Conservation (phyloP, 2,888 invertebrate genomes). For the Lasioglossum vierecki region DNA sequence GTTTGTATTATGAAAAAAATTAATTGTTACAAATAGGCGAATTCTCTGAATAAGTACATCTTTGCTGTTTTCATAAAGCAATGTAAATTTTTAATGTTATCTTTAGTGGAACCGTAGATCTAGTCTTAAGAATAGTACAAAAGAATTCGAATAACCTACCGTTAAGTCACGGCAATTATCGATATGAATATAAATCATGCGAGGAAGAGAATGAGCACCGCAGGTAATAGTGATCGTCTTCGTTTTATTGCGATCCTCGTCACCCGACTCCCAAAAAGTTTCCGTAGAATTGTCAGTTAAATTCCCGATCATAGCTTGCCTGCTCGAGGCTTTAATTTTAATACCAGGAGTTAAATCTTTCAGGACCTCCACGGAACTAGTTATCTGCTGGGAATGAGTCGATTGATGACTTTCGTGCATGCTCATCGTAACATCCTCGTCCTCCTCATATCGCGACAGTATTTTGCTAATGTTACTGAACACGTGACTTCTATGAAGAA, state of each 20-base stretch:
- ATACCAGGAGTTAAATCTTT: constrained; percentile 91
- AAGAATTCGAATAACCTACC: constrained; percentile 85
- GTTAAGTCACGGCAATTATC: constrained; percentile 97
- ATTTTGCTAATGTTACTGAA: constrained; percentile 98
- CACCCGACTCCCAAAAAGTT: constrained; percentile 99
- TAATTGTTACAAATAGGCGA: background rate
- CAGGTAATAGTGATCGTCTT: constrained; percentile 92
- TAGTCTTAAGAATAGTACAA: background rate
- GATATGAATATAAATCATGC: constrained; percentile 93
- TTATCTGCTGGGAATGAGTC: constrained; percentile 80
- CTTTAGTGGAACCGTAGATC: background rate
- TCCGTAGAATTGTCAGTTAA: constrained; percentile 97
- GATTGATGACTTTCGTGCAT: constrained; percentile 87
- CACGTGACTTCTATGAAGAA: constrained; percentile 95
- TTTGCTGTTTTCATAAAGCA: background rate
- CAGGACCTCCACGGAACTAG: constrained; percentile 87
- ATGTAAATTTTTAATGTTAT: background rate
- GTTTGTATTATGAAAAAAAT: background rate
- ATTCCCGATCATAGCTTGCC: constrained; percentile 97
- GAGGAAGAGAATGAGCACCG: constrained; percentile 88
- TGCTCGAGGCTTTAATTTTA: constrained; percentile 95
- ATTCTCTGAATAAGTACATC: background rate
- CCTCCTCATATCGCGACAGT: constrained; percentile 95
- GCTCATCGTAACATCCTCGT: constrained; percentile 86
- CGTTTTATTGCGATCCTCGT: constrained; percentile 97